phyloP scores from a whole-genome alignment of 2,888 invertebrate species.

The Lysandra bellargus region DNA sequence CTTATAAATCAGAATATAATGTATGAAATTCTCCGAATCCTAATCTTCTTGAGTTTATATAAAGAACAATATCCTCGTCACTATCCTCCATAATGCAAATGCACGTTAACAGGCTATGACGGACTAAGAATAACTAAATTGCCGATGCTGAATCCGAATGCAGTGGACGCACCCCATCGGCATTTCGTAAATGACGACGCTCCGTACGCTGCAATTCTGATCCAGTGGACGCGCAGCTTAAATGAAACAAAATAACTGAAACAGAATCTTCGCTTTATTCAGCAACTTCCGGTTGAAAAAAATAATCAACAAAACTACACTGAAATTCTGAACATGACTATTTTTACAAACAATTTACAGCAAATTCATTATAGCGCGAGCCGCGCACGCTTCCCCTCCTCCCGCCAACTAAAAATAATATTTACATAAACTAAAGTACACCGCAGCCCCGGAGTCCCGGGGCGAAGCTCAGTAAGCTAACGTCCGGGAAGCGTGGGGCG shows the following conservation, averaged over 20 bases:
- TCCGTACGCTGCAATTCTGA: too few relatives aligned
- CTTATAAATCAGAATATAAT: too few relatives aligned
- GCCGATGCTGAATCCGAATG: too few relatives aligned
- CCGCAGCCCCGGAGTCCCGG: conserved; percentile 16
- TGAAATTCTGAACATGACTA: conserved; percentile 77
- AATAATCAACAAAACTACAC: conserved; percentile 76
- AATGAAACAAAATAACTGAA: conserved; percentile 65
- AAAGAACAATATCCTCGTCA: too few relatives aligned
- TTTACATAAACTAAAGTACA: conserved; percentile 60
- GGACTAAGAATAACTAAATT: too few relatives aligned
- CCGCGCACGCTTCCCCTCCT: conserved; percentile 52
- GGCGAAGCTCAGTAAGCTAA: conserved; percentile 19
- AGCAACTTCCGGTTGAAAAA: conserved; percentile 76
- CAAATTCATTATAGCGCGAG: conserved; percentile 52
- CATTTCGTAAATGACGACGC: too few relatives aligned
- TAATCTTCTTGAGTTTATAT: too few relatives aligned
- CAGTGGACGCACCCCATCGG: too few relatives aligned
- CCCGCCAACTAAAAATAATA: conserved; percentile 58
- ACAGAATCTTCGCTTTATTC: conserved; percentile 79
- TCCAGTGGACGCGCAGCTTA: conserved; percentile 29
- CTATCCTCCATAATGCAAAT: too few relatives aligned
- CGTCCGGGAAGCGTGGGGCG: conserved; percentile 49
- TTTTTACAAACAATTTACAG: conserved; percentile 79
- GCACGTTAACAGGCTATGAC: too few relatives aligned
- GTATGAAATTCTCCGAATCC: too few relatives aligned